Evolutionary conservation across 1,140 invertebrate species (phyloP).

Genomic region (Hermetia illucens): DNA sequence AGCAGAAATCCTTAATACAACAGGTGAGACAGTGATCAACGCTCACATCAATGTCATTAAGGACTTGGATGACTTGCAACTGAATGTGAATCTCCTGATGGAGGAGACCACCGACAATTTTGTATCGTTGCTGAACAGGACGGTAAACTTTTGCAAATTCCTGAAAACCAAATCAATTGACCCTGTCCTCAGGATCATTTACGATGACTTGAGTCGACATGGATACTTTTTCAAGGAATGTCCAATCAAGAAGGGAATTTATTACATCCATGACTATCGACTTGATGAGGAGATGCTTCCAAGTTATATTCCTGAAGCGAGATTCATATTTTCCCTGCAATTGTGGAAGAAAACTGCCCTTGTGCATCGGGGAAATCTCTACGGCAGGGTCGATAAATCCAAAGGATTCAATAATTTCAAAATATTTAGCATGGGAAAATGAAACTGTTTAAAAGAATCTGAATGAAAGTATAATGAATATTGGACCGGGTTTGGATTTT

Average conservation of each 20-base stretch:
- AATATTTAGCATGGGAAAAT: conserved; percentile 23
- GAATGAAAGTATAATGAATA: no score
- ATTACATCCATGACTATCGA: conserved; percentile 13
- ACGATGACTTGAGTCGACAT: conserved; percentile 17
- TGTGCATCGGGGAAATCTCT: conserved; percentile 12
- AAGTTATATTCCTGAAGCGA: conserved; percentile 20
- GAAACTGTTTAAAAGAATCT: no score
- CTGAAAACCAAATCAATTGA: conserved; percentile 16
- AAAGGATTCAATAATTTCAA: conserved; percentile 27
- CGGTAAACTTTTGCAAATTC: conserved; percentile 18
- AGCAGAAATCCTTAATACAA: conserved; percentile 13
- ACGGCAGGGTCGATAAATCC: conserved; percentile 22
- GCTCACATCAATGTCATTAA: conserved; percentile 8
- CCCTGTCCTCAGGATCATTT: conserved; percentile 13
- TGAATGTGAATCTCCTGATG: conserved; percentile 10
- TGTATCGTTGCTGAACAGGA: conserved; percentile 12
- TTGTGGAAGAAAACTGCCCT: conserved; percentile 8
- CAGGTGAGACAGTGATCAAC: conserved; percentile 9
- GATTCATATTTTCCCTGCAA: conserved; percentile 11
- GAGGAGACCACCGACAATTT: conserved; percentile 16
- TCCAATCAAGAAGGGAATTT: conserved; percentile 15
- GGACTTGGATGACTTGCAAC: conserved; percentile 13
- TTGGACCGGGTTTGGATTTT: no score
- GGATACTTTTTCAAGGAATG: conserved; percentile 18
- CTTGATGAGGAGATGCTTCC: conserved; percentile 23